A percentile compares a stretch with the other conserved stretches of the same genome.
phyloP scores from a whole-genome alignment of 2,113 vertebrate genomes.

The Progne subis region DNA sequence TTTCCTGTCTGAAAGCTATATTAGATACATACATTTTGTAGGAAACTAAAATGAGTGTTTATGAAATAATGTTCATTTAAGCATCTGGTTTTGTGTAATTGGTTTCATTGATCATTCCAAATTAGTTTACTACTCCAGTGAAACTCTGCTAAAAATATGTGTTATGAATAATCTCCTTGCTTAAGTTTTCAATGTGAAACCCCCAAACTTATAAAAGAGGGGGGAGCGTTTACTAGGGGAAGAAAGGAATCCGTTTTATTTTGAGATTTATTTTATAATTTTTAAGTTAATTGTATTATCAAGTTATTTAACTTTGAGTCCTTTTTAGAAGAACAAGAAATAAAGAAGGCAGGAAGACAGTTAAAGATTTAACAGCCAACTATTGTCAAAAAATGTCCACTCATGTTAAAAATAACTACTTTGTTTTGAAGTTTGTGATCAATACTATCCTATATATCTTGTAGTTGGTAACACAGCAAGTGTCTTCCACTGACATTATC shows the following conservation, averaged over 20 bases:
- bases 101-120: neutral
- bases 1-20: neutral
- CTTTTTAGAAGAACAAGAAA: neutral
- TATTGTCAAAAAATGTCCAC: neutral
- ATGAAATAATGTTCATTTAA: constrained; percentile 28
- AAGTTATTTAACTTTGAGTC: neutral
- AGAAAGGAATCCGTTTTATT: neutral
- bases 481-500: neutral
- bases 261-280: neutral
- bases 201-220: neutral
- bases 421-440: constrained; percentile 23
- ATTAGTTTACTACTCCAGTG: neutral
- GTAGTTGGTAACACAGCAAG: neutral
- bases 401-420: constrained; percentile 33
- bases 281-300: neutral
- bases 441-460: constrained; percentile 1
- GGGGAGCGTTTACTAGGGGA: neutral
- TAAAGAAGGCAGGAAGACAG: neutral
- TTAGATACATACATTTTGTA: neutral
- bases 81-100: constrained; percentile 3
- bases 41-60: neutral
- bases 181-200: neutral
- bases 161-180: neutral
- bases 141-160: neutral
- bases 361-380: neutral